phyloP scores from a whole-genome alignment of 2,797 vertebrate genomes.

The Apodemus agrarius region DNA sequence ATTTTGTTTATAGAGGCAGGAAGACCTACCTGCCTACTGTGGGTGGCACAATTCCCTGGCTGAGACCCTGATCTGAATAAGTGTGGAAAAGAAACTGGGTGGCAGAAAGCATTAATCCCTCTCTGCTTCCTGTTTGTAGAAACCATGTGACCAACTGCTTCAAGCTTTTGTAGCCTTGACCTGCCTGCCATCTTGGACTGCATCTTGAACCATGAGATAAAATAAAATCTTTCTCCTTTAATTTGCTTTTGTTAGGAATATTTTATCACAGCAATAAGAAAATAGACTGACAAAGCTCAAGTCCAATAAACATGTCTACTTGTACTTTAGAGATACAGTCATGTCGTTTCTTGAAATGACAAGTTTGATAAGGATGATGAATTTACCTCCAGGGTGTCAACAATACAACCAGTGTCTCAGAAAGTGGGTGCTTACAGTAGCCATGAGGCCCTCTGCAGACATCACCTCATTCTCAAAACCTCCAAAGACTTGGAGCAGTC shows the following conservation, averaged over 20 bases:
- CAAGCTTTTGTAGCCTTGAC: not conserved
- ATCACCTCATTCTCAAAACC: not conserved
- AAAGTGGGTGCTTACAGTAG: not conserved
- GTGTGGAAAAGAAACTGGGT: not conserved
- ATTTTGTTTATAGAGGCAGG: not conserved
- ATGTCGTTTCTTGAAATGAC: not conserved
- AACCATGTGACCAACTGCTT: not conserved
- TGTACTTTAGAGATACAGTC: not conserved
- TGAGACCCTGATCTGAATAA: not conserved
- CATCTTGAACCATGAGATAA: not conserved
- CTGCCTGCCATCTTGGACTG: not conserved
- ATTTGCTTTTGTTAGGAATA: not conserved
- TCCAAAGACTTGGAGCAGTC: not conserved
- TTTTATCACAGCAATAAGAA: not conserved
- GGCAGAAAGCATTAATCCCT: not conserved
- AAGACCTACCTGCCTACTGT: not conserved
- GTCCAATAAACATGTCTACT: not conserved
- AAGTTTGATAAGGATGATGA: not conserved
- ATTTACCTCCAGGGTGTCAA: not conserved
- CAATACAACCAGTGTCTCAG: not conserved
- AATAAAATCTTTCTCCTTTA: not conserved
- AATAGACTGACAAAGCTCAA: not conserved
- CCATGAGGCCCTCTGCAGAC: not conserved
- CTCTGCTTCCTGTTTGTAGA: not conserved
- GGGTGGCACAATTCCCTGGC: not conserved